Evolutionary conservation across 2,797 vertebrate species (phyloP), one percentile per base, ranked within the genome.

Genomic region (Buceros bicornis): DNA sequence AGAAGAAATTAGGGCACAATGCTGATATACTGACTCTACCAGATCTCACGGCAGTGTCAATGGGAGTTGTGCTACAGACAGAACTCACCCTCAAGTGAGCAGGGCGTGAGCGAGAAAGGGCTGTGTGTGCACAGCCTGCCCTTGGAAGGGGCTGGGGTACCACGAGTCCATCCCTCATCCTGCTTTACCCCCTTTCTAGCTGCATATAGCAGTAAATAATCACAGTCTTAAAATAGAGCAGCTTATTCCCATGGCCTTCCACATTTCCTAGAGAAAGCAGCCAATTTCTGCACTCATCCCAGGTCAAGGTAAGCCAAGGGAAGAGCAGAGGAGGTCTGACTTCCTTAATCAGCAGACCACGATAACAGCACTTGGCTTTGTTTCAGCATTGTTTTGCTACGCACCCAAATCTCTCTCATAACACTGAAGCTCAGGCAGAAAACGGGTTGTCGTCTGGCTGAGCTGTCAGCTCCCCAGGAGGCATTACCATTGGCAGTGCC

Each of bases 141-240:
- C 42, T 43, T 33, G n/a, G 33, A 58, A 82, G 25, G 10, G 28
- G 16, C 17, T 65, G 18, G 10, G 17, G 31, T 33, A 45, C 51
- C 56, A 2, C 0, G 0, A 77, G 29, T 22, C 37, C 2, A 1
- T 21, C 16, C 25, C 31, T 10, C 8, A 11, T 28, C 60, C 71
- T 57, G 24, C 33, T 88, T 37, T 54, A 17, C 10, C 13, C 16
- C 47, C 25, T 77, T 89, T 40, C 71, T 64, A 67, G 29, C 51
- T 80, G 20, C 33, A 43, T 5, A 17, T 2, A 53, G 25, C 28
- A 82, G 54, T 40, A 54, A 80, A 62, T 19, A 70, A 62, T 10
- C 47, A 11, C 33, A 53, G 0, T 13, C 53, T 51, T 3, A 26
- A 89, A 91, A 35, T 10, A 8, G 8, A 43, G 51, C 33, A 62